Percentiles rank a stretch among this genome's conserved stretches.
Evolutionary conservation across 1,140 invertebrate species (phyloP).

Genomic region (Aphelenchoides fujianensis): DNA sequence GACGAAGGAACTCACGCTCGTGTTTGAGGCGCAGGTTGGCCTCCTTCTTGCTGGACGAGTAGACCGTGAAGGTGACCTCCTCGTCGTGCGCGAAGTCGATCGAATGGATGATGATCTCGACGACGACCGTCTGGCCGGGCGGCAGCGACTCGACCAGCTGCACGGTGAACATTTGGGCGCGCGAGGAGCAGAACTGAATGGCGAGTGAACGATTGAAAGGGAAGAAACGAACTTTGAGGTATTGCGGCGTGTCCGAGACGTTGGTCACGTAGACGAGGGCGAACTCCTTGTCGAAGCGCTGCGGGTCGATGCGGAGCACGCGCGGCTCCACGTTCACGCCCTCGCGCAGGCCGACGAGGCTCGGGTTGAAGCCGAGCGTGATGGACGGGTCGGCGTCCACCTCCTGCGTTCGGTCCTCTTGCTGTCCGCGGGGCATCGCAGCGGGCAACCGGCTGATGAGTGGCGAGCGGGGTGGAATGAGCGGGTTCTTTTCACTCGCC

Average conservation of each 20-base stretch:
- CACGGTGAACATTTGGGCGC: slow-evolving; percentile 2
- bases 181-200: slow-evolving; percentile 11
- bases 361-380: background rate
- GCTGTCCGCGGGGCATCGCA: too few relatives aligned
- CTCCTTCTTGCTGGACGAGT: too few relatives aligned
- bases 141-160: background rate
- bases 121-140: slow-evolving; percentile 2
- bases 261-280: background rate
- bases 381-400: too few relatives aligned
- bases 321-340: background rate
- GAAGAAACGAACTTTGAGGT: background rate
- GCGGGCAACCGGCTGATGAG: too few relatives aligned
- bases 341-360: background rate
- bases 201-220: background rate
- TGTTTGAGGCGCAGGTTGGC: too few relatives aligned
- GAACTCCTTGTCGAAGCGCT: background rate
- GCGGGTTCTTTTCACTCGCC: too few relatives aligned
- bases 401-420: too few relatives aligned
- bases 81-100: too few relatives aligned
- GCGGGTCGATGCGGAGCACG: background rate
- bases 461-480: too few relatives aligned
- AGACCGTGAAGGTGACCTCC: too few relatives aligned
- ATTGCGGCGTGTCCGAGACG: background rate
- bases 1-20: too few relatives aligned
- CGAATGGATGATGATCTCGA: too few relatives aligned